Conservation (phyloP, 2,113 vertebrate genomes). For the Apistogramma diplotaenia region DNA sequence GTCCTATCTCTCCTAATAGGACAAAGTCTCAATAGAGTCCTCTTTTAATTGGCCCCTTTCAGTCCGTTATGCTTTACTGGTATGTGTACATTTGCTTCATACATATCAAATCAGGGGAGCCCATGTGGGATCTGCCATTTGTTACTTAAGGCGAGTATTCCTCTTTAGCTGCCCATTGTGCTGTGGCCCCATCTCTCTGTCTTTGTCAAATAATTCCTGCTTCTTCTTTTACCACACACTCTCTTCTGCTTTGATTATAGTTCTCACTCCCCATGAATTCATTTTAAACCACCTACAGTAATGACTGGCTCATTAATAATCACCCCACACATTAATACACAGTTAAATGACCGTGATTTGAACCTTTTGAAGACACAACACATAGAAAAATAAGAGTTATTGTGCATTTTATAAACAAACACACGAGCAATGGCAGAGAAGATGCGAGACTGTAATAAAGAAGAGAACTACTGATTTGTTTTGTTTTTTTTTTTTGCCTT, state of each 20-base stretch:
- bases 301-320: constrained; percentile 17
- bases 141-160: neutral
- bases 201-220: neutral
- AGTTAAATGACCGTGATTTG: neutral
- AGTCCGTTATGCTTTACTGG: neutral
- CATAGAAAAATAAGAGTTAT: neutral
- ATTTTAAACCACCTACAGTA: constrained; percentile 10
- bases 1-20: constrained; percentile 13
- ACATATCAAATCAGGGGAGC: neutral
- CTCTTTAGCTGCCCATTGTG: neutral
- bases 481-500: neutral
- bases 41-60: constrained; percentile 30
- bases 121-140: neutral
- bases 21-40: constrained; percentile 1
- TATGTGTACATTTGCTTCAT: neutral
- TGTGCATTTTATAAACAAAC: constrained; percentile 27
- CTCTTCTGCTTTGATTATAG: neutral
- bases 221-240: neutral
- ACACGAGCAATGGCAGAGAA: neutral
- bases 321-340: neutral
- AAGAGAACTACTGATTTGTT: constrained; percentile 13
- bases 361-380: neutral
- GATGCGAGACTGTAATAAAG: constrained; percentile 1
- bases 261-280: neutral
- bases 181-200: neutral